Evolutionary conservation across 2,113 vertebrate species (phyloP).

Genomic region (Salminus brasiliensis): DNA sequence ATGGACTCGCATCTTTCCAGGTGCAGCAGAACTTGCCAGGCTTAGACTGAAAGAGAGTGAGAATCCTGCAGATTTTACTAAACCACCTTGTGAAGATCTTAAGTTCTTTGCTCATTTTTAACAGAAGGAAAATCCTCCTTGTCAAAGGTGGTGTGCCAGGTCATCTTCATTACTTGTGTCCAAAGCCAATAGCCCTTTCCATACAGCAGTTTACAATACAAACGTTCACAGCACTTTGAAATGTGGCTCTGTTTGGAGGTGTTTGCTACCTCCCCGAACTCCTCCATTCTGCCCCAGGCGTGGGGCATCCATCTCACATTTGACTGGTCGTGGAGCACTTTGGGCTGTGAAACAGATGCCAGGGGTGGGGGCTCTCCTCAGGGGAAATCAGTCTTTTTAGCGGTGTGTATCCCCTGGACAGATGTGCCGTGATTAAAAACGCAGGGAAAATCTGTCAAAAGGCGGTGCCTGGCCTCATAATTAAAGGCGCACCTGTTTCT

Average conservation of each 20-base stretch:
- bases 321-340: conserved; percentile 49
- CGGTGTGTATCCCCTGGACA: conserved; percentile 64
- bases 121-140: not conserved
- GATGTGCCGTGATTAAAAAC: conserved; percentile 70
- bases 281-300: conserved; percentile 6
- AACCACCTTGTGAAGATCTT: not conserved
- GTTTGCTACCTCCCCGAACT: conserved; percentile 11
- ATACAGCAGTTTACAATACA: not conserved
- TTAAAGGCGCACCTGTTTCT: conserved; percentile 70
- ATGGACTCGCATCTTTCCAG: conserved; percentile 1
- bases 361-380: conserved; percentile 59
- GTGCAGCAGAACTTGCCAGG: not conserved
- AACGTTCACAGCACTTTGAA: conserved; percentile 20
- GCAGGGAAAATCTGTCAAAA: conserved; percentile 68
- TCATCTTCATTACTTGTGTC: not conserved
- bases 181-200: not conserved
- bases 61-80: not conserved
- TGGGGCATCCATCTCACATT: conserved; percentile 39
- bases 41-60: not conserved
- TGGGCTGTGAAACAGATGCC: conserved; percentile 65
- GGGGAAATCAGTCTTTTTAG: conserved; percentile 75
- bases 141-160: not conserved
- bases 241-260: conserved; percentile 25
- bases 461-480: conserved; percentile 64
- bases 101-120: conserved; percentile 3